Evolutionary conservation across 2,113 vertebrate genomes (phyloP).

Genomic region (Uria lomvia): DNA sequence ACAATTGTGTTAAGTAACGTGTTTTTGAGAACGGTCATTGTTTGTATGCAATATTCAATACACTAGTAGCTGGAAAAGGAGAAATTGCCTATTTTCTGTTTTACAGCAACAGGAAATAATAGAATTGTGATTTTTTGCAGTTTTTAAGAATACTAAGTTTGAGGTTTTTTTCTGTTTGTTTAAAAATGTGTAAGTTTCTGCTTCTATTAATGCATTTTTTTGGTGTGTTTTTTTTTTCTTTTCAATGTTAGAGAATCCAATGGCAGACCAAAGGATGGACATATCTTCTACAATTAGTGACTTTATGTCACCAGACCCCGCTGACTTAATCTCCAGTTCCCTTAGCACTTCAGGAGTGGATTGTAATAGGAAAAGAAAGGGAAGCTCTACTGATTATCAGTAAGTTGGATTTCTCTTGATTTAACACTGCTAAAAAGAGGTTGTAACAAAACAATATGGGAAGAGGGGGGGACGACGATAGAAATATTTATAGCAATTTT

Average conservation of each 20-base stretch:
- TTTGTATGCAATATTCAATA: background rate
- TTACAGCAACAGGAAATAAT: background rate
- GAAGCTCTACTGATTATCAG: conserved; percentile 96
- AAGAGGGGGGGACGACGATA: background rate
- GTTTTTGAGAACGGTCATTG: background rate
- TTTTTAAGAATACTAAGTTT: background rate
- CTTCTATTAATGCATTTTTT: background rate
- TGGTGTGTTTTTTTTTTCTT: background rate
- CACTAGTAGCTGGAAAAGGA: background rate
- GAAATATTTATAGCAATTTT: background rate
- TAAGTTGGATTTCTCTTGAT: conserved; percentile 72
- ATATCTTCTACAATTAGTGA: conserved; percentile 98
- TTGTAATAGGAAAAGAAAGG: conserved; percentile 95
- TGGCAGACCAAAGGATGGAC: conserved; percentile 99
- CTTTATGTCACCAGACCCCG: conserved; percentile 94
- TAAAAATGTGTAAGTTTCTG: background rate
- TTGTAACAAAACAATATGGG: background rate
- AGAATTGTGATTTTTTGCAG: background rate
- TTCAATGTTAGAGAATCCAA: conserved; percentile 82
- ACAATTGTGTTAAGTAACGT: background rate
- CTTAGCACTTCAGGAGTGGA: conserved; percentile 88
- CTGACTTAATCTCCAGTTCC: conserved; percentile 93
- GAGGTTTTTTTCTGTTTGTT: background rate
- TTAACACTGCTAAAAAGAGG: background rate
- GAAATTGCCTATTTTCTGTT: background rate